phyloP scores from a whole-genome alignment of 2,797 vertebrate genomes.

The Liparis tanakae region DNA sequence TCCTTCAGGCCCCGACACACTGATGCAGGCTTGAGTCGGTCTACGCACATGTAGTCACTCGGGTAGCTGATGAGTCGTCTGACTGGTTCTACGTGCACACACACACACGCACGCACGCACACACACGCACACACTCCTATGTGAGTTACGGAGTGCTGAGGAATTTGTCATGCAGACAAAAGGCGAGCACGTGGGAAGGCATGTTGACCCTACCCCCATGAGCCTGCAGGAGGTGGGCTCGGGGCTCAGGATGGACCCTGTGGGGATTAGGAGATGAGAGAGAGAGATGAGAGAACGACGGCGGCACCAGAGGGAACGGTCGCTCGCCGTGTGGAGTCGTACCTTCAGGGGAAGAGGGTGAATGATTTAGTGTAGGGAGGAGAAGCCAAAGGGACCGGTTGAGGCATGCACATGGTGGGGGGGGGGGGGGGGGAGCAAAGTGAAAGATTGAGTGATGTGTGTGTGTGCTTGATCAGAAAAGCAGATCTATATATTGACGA shows the following conservation, averaged over 20 bases:
- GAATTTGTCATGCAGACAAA: conserved; percentile 67
- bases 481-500: conserved; percentile 35
- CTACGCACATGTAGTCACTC: conserved; percentile 38
- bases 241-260: conserved; percentile 50
- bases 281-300: conserved; percentile 45
- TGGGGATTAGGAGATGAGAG: conserved; percentile 59
- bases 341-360: conserved; percentile 12
- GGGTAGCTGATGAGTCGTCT: conserved; percentile 49
- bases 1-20: conserved; percentile 12
- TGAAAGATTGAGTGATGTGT: neutral
- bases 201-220: conserved; percentile 56
- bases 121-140: conserved; percentile 9
- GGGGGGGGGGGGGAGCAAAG: neutral
- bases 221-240: conserved; percentile 63
- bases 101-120: conserved; percentile 9
- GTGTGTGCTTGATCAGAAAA: neutral
- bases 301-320: conserved; percentile 27
- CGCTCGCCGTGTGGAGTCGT: conserved; percentile 29
- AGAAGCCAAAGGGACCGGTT: conserved; percentile 17
- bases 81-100: conserved; percentile 59
- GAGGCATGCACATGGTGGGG: conserved; percentile 4
- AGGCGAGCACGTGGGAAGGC: conserved; percentile 39
- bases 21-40: neutral
- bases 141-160: conserved; percentile 44
- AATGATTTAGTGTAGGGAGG: conserved; percentile 18